phyloP scores from a whole-genome alignment of 2,113 vertebrate genomes.

The Eublepharis macularius region DNA sequence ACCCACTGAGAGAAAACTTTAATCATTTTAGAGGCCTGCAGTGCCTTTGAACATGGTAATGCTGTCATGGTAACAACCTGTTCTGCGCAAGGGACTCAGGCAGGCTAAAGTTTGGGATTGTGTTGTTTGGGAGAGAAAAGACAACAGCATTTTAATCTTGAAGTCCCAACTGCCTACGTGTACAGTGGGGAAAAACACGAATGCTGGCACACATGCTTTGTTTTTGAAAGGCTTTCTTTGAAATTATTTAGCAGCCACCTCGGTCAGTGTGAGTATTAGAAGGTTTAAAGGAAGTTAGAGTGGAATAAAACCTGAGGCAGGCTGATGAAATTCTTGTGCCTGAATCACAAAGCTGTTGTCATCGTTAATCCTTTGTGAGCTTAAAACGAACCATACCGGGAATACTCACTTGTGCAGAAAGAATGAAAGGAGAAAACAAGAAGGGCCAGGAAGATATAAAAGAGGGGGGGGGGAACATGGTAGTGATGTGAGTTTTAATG shows the following conservation, averaged over 20 bases:
- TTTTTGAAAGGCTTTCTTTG: neutral
- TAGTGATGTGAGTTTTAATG: too few relatives aligned
- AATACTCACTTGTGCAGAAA: neutral
- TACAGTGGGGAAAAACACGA: neutral
- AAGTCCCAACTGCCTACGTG: neutral
- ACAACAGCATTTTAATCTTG: neutral
- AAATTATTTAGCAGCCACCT: neutral
- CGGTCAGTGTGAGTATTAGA: neutral
- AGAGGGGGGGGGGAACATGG: too few relatives aligned
- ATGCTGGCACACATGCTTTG: neutral
- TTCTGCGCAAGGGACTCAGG: neutral
- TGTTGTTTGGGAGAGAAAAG: neutral
- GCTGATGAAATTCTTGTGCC: neutral
- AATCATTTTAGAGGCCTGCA: neutral
- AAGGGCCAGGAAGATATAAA: neutral
- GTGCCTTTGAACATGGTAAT: neutral
- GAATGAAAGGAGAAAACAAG: neutral
- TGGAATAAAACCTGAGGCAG: neutral
- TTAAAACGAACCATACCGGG: neutral
- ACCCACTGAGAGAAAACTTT: neutral
- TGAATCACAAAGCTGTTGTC: neutral
- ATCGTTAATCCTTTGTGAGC: neutral
- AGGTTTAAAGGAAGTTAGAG: neutral
- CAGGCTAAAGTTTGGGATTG: neutral
- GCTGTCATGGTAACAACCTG: conserved; percentile 22